phyloP scores from a whole-genome alignment of 2,888 invertebrate species.

The Acleris laterana region DNA sequence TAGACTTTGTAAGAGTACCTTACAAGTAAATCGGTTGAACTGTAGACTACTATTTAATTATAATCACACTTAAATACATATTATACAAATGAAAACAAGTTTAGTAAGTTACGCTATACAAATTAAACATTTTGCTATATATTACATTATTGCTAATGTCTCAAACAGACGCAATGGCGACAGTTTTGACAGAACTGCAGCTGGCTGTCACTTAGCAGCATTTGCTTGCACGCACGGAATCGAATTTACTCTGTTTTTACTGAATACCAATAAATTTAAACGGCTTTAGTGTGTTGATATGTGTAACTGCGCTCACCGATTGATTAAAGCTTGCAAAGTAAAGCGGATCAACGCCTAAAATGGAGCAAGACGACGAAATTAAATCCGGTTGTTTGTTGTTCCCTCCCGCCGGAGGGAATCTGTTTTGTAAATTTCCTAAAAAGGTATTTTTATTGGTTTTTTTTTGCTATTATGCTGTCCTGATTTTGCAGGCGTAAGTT shows the following conservation, averaged over 20 bases:
- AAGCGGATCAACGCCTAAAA: constrained; percentile 56
- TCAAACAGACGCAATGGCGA: constrained; percentile 29
- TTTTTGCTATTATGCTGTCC: constrained; percentile 3
- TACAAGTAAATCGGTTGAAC: too few species aligned
- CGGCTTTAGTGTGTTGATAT: constrained; percentile 43
- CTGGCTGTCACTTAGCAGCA: constrained; percentile 27
- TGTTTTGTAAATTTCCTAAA: constrained; percentile 90
- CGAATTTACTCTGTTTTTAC: constrained; percentile 17
- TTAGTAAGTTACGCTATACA: too few species aligned
- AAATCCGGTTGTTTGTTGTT: constrained; percentile 90
- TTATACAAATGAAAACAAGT: too few species aligned
- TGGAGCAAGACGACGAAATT: constrained; percentile 91
- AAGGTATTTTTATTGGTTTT: constrained; percentile 76
- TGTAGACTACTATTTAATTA: too few species aligned
- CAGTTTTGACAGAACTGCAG: constrained; percentile 33
- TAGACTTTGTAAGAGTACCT: too few species aligned
- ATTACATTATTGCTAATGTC: too few species aligned
- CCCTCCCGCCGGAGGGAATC: constrained; percentile 86
- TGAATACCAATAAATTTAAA: constrained; percentile 17
- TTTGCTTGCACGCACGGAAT: constrained; percentile 11
- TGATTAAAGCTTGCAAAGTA: constrained; percentile 37
- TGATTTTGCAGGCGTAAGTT: constrained; percentile 31
- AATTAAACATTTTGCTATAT: too few species aligned
- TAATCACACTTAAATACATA: too few species aligned
- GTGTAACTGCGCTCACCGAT: constrained; percentile 45